A percentile compares a stretch with the other conserved stretches of the same genome.
Conservation (phyloP, 2,797 vertebrate species). For the Danio tinwini region DNA sequence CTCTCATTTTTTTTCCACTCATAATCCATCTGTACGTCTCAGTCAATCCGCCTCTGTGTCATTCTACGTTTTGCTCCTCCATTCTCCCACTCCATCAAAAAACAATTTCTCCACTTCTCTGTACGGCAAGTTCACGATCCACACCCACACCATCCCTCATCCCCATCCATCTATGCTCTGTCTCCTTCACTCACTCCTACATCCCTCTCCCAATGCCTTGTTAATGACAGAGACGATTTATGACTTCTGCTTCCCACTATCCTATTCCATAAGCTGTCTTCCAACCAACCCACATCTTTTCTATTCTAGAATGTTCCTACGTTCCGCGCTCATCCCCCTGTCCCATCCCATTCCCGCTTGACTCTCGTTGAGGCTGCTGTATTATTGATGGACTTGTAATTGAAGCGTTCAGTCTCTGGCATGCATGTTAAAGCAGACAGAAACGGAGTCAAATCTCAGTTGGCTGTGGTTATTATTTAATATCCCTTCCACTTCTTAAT, state of each 20-base stretch:
- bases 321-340: constrained; percentile 1
- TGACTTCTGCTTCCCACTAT: constrained; percentile 41
- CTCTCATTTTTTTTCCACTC: constrained; percentile 35
- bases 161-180: constrained; percentile 38
- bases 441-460: constrained; percentile 72
- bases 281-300: constrained; percentile 27
- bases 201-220: constrained; percentile 28
- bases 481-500: constrained; percentile 69
- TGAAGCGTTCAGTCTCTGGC: constrained; percentile 63
- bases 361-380: constrained; percentile 58
- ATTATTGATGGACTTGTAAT: constrained; percentile 73
- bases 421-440: constrained; percentile 63
- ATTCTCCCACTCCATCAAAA: constrained; percentile 41
- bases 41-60: constrained; percentile 10
- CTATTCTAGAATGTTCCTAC: not conserved
- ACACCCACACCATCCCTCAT: constrained; percentile 29
- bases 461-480: constrained; percentile 71
- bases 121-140: constrained; percentile 42
- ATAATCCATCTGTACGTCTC: constrained; percentile 32
- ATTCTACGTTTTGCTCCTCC: constrained; percentile 29
- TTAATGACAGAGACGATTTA: constrained; percentile 22
- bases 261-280: constrained; percentile 38
- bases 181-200: constrained; percentile 35
- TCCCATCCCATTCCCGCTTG: not conserved
- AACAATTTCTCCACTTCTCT: constrained; percentile 25